Evolutionary conservation across 1,140 invertebrate species (phyloP), one percentile per base, ranked within the genome.

Genomic region (Drosophila parvula): DNA sequence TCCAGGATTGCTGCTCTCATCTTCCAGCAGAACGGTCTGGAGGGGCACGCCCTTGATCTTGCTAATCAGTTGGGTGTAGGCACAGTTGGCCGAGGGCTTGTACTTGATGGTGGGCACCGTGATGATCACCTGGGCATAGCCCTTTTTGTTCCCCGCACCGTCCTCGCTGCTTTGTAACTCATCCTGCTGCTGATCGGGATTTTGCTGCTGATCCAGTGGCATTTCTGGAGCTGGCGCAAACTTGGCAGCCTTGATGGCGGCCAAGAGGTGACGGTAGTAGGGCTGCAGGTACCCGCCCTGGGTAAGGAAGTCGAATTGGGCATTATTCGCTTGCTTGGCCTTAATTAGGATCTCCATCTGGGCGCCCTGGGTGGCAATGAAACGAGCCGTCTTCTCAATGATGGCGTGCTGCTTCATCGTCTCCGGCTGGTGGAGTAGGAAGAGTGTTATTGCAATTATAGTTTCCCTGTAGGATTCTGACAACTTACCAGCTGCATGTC

Each of bases 271-370:
- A 76, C 96, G 96, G 92, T 99, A 99, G 93, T 99, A 99, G 2
- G 95, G 95, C 93, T 99, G 95, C 16, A 99, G 93, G 0, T 93
- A 88, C 64, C 97, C 95, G 74, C 97, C 96, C 91, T 97, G 97
- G 43, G 96, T 96, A 18, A 99, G 93, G 93, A 99, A 99, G 53
- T 96, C 94, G 93, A 99, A 99, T 92, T 98, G 97, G 3, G 95
- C 94, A 93, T 99, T 99, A 78, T 96, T 95, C 0, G 96, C 94
- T 92, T 99, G 99, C 92, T 99, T 99, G 9, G 98, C 97, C 93
- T 99, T 99, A 60, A 99, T 96, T 0, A 99, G 94, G 58, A 99
- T 99, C 93, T 99, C 98, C 98, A 99, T 99, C 93, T 99, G 99
- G 34, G 95, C 94, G 1, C 98, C 98, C 92, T 99, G 98, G 45